A percentile compares a stretch with the other conserved stretches of the same genome.
Evolutionary conservation across 2,888 invertebrate genomes (phyloP).

Genomic region (Nemotelus pantherinus): DNA sequence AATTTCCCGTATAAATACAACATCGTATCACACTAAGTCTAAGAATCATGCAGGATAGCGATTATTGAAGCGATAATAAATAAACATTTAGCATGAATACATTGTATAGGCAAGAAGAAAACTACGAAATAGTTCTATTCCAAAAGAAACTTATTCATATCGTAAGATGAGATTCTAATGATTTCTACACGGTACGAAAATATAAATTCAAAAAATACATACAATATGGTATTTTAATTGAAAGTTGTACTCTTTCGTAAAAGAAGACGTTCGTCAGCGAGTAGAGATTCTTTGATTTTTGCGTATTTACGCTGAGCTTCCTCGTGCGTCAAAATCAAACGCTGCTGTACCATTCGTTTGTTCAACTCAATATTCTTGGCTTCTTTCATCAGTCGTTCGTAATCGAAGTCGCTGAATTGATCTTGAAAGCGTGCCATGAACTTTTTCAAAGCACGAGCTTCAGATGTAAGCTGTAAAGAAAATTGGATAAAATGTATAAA

Average conservation of each 20-base stretch:
- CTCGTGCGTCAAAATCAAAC: constrained; percentile 61
- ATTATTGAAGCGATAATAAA: not conserved
- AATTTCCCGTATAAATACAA: constrained; percentile 49
- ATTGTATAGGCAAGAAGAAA: not conserved
- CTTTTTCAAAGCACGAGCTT: constrained; percentile 59
- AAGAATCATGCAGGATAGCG: constrained; percentile 25
- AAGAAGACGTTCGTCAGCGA: constrained; percentile 58
- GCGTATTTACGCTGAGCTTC: constrained; percentile 63
- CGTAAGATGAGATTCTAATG: too few relatives aligned
- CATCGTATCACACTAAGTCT: constrained; percentile 14
- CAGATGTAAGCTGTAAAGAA: constrained; percentile 57
- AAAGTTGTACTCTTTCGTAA: constrained; percentile 48
- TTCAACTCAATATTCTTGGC: constrained; percentile 60
- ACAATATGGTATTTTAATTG: not conserved
- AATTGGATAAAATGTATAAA: constrained; percentile 16
- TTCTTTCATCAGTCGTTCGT: constrained; percentile 59
- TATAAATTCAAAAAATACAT: too few relatives aligned
- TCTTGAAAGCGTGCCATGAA: constrained; percentile 62
- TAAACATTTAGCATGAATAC: not conserved
- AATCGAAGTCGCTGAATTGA: constrained; percentile 62
- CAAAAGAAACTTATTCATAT: too few relatives aligned
- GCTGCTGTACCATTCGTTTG: constrained; percentile 63
- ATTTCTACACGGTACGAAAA: too few relatives aligned
- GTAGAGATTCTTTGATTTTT: constrained; percentile 58
- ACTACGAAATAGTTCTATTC: not conserved